phyloP scores from a whole-genome alignment of 2,888 invertebrate genomes.

The Erebia epiphron region DNA sequence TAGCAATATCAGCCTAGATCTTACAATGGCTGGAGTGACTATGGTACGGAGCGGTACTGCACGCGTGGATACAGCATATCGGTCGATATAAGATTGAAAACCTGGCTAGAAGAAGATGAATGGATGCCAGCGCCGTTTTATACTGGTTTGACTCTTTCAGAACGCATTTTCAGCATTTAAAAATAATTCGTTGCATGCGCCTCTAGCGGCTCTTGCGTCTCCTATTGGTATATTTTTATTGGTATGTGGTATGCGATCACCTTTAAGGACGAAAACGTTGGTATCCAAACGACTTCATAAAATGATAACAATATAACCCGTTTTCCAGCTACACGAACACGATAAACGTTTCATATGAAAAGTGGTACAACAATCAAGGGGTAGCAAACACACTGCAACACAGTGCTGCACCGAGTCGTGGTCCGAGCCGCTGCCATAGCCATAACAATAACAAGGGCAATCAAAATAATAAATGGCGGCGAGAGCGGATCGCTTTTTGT shows the following conservation, averaged over 20 bases:
- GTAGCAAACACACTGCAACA: conserved; percentile 22
- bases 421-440: conserved; percentile 48
- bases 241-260: background rate
- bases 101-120: too few relatives aligned
- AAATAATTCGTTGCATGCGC: background rate
- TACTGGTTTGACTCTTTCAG: too few relatives aligned
- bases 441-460: conserved; percentile 74
- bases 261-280: conserved; percentile 12
- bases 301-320: conserved; percentile 54
- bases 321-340: conserved; percentile 46
- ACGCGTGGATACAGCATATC: too few relatives aligned
- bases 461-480: conserved; percentile 75
- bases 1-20: too few relatives aligned
- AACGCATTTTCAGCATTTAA: background rate
- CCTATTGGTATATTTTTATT: too few relatives aligned
- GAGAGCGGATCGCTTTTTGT: conserved; percentile 71
- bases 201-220: background rate
- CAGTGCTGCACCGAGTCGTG: conserved; percentile 29
- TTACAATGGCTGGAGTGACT: too few relatives aligned
- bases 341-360: conserved; percentile 27
- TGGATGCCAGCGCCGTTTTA: too few relatives aligned
- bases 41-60: too few relatives aligned
- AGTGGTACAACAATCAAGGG: conserved; percentile 8
- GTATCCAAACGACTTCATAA: conserved; percentile 46
- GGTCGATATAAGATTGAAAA: too few relatives aligned